Percentiles rank a stretch among this genome's conserved stretches.
These are phyloP conservation scores for Lagopus muta DNA, from an alignment of 2,113 vertebrate genomes.

Conservation along the genomic window DNA sequence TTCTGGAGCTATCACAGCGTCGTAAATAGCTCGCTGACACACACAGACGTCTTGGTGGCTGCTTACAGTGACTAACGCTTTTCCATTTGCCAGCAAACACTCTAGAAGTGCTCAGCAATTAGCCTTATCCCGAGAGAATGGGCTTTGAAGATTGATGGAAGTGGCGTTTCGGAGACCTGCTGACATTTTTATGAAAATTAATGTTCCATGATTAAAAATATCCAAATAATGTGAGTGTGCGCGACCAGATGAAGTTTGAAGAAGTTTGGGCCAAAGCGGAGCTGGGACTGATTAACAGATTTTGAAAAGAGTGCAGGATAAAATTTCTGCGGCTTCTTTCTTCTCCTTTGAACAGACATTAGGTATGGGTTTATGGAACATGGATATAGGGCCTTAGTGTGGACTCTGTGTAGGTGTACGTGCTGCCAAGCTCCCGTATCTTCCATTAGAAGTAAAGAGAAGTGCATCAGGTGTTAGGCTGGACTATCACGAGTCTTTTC, in stretches of 20 bases:
- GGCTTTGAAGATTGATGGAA: neutral
- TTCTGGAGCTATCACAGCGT: neutral
- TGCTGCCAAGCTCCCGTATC: neutral
- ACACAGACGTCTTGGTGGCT: neutral
- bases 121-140: neutral
- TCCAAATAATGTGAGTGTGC: rapidly evolving
- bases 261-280: neutral
- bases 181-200: neutral
- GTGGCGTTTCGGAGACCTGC: neutral
- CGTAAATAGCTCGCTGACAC: neutral
- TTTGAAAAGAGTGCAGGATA: neutral
- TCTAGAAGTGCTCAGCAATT: neutral
- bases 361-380: rapidly evolving
- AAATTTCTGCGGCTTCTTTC: neutral
- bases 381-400: neutral
- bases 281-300: neutral
- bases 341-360: neutral
- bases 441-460: neutral
- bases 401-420: neutral
- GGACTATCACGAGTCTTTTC: neutral
- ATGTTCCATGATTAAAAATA: neutral
- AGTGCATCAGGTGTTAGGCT: neutral
- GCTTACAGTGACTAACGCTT: neutral
- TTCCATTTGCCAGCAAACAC: neutral
- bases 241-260: neutral